phyloP scores from a whole-genome alignment of 2,113 vertebrate species.

The Corythoichthys intestinalis region DNA sequence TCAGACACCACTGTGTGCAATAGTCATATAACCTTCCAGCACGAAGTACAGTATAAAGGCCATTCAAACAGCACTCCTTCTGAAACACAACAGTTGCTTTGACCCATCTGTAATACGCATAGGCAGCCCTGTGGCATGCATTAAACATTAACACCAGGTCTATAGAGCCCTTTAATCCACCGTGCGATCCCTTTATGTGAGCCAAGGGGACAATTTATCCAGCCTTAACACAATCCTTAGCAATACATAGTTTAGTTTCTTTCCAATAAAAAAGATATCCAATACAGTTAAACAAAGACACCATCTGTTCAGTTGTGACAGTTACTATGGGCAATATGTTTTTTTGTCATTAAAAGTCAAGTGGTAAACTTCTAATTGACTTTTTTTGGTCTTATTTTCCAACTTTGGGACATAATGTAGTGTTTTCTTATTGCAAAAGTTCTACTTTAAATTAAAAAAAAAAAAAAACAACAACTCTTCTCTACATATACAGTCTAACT shows the following conservation, averaged over 20 bases:
- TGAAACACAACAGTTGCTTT: constrained; percentile 58
- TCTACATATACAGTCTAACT: not conserved
- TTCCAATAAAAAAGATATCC: constrained; percentile 1
- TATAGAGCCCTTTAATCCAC: constrained; percentile 51
- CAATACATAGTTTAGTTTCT: constrained; percentile 14
- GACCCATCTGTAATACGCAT: constrained; percentile 55
- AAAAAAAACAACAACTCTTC: not conserved
- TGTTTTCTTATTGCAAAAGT: not conserved
- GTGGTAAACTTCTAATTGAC: not conserved
- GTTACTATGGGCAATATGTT: not conserved
- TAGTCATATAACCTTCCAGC: constrained; percentile 43
- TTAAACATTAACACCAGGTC: constrained; percentile 63
- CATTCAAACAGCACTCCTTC: constrained; percentile 20
- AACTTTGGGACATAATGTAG: not conserved
- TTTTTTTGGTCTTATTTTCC: not conserved
- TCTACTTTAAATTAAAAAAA: not conserved
- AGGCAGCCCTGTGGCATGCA: constrained; percentile 46
- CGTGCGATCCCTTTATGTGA: constrained; percentile 39
- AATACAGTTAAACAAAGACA: constrained; percentile 5
- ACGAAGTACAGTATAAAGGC: constrained; percentile 37
- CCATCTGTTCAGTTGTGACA: not conserved
- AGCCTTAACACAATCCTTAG: constrained; percentile 16
- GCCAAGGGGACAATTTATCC: constrained; percentile 29
- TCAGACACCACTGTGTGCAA: constrained; percentile 35
- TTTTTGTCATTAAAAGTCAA: not conserved